Percentiles rank a stretch among this genome's conserved stretches.
phyloP scores from a whole-genome alignment of 2,113 vertebrate species.

The Catharus bicknelli region DNA sequence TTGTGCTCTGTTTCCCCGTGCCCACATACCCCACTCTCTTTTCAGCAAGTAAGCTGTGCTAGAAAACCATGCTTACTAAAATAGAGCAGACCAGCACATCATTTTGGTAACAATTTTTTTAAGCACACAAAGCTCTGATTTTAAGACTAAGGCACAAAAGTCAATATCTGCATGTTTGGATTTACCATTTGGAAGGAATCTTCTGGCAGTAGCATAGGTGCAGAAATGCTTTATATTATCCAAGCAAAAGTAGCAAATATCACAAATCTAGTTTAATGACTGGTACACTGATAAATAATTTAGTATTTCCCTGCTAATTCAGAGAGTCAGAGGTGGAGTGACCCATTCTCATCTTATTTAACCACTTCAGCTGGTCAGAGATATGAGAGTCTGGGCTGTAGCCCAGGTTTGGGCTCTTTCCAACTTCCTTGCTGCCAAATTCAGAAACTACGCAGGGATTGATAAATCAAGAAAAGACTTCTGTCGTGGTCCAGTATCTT shows the following conservation, averaged over 20 bases:
- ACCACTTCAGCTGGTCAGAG: not conserved
- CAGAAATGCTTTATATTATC: not conserved
- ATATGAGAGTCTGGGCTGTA: not conserved
- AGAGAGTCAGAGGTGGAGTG: not conserved
- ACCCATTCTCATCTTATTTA: not conserved
- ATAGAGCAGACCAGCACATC: not conserved
- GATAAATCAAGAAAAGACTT: not conserved
- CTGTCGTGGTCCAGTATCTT: rapidly evolving
- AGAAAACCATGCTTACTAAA: not conserved
- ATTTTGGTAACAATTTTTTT: not conserved
- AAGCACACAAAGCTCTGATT: not conserved
- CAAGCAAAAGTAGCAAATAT: not conserved
- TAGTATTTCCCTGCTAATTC: rapidly evolving
- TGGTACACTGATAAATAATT: not conserved
- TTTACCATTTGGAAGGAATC: not conserved
- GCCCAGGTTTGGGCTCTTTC: not conserved
- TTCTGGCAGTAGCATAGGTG: not conserved
- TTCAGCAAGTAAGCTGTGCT: rapidly evolving
- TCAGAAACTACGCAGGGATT: not conserved
- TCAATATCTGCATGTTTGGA: not conserved
- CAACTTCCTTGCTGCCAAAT: not conserved
- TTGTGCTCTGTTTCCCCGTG: rapidly evolving
- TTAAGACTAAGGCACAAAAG: not conserved
- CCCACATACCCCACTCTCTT: not conserved
- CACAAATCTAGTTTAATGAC: not conserved